Base-by-base conservation (phyloP, 2,113 vertebrate genomes). In the Lota lota region DNA sequence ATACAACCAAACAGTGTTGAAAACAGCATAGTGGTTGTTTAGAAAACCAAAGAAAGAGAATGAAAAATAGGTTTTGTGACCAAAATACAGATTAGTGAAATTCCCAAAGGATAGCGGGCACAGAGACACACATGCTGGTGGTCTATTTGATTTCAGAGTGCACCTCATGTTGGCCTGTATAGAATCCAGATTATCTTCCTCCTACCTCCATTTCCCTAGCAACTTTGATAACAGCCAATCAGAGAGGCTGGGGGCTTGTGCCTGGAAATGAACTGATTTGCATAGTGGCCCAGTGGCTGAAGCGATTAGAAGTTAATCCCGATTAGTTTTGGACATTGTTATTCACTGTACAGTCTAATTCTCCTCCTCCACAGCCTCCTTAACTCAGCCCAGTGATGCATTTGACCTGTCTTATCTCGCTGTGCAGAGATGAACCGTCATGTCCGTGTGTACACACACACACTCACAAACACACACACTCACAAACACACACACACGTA, bases 231-330 rank as follows among this genome's bases (percentile, higher is more conserved):
- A 86, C 81, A 70, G 71, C 86, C 86, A 87, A 88, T 89, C 87
- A 81, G 85, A 81, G 85, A 77, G 77, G 69, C 76, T 72, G 62
- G 74, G 68, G 85, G 65, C 61, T 47, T 68, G 68, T 70, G 82
- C 82, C 78, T 79, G 81, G 85, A 87, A 89, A 87, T 84, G 67
- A 86, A 76, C 63, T 74, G 65, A 88, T 89, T 88, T 88, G 74
- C 88, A 88, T 88, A 88, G 87, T 68, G 22, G 82, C 81, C 81
- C 82, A 80, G 84, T 83, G 78, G 63, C 72, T 77, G 76, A 80
- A 80, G 82, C 74, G 88, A 90, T 92, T 91, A 90, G 87, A 84
- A 88, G 81, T 83, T 90, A 92, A 92, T 91, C 90, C 88, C 78
- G 83, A 89, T 90, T 84, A 88, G 82, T 83, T 84, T 73, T 80